phyloP scores from a whole-genome alignment of 2,113 vertebrate species.

The Gymnocephalus cernua region DNA sequence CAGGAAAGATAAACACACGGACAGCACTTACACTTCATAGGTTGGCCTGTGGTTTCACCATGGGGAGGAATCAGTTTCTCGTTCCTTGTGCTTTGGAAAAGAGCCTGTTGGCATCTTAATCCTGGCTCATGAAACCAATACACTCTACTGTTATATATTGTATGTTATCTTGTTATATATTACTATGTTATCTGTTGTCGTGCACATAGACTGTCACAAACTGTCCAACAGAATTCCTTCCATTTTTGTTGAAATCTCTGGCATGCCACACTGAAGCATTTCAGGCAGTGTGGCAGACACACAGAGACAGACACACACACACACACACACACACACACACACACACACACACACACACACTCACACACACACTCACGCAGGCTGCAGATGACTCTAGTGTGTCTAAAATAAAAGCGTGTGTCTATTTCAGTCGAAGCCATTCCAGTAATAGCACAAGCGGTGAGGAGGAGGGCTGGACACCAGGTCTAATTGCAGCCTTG shows the following conservation, averaged over 20 bases:
- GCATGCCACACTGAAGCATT: conserved; percentile 11
- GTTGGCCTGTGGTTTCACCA: not conserved
- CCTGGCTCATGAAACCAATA: not conserved
- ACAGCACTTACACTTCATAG: not conserved
- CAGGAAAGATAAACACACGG: not conserved
- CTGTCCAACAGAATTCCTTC: conserved; percentile 11
- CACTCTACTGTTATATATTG: too few species aligned
- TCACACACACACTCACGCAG: conserved; percentile 15
- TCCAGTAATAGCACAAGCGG: conserved; percentile 66
- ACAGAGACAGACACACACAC: conserved; percentile 2
- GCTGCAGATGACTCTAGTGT: conserved; percentile 58
- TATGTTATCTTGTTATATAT: too few species aligned
- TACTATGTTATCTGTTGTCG: not conserved
- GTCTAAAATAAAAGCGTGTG: conserved; percentile 60
- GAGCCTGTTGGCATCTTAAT: not conserved
- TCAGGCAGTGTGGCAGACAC: conserved; percentile 6
- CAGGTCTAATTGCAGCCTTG: conserved; percentile 71
- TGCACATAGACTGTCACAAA: not conserved
- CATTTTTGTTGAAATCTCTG: conserved; percentile 32
- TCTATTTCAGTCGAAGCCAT: conserved; percentile 70
- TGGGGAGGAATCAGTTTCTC: not conserved
- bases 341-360: conserved; percentile 5
- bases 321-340: not conserved
- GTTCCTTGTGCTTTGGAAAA: not conserved
- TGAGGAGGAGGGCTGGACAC: conserved; percentile 52